Evolutionary conservation across 2,888 invertebrate species (phyloP), one percentile per base, ranked within the genome.

Genomic region (Dynastes hyllus): DNA sequence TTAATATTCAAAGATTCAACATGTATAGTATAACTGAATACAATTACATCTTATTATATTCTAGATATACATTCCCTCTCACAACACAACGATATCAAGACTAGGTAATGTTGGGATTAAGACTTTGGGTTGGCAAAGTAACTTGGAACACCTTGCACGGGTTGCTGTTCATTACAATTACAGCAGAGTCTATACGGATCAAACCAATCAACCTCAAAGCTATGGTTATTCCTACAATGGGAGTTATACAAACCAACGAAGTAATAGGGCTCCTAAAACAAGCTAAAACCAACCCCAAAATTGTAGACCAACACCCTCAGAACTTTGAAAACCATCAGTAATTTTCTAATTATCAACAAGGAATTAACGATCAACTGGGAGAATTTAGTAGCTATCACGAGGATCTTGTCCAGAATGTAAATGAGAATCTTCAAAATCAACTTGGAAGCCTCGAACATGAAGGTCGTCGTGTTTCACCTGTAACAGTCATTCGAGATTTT

Each of bases 131-230:
- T 86, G 83, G 84, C 85, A 81, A 81, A 83, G 83, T 22, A 79
- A 78, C 4, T 37, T 51, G 1, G 27, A 75, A 5, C 58, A 80
- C 73, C 29, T 80, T 69, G 29, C 80, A 81, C 37, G 40, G 32
- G 67, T 86, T 1, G 80, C 81, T 40, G 83, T 86, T 2, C 85
- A 87, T 67, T 86, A 87, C 50, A 88, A 87, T 77, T 88, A 88
- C 79, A 88, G 88, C 79, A 86, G 84, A 82, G 87, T 88, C 0
- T 81, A 29, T 81, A 83, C 71, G 9, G 27, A 78, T 29, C 55
- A 22, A 22, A 22, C 22, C 22, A 22, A 37, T 1, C 32, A 5
- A 37, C 32, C 32, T 37, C 32, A 37, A 37, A 37, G 32, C 32
- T 37, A 37, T 37, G 32, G 32, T 37, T 37, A 37, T 5, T 37